Evolutionary conservation across 2,888 invertebrate genomes (phyloP).

Genomic region (Cephus rjabovi): DNA sequence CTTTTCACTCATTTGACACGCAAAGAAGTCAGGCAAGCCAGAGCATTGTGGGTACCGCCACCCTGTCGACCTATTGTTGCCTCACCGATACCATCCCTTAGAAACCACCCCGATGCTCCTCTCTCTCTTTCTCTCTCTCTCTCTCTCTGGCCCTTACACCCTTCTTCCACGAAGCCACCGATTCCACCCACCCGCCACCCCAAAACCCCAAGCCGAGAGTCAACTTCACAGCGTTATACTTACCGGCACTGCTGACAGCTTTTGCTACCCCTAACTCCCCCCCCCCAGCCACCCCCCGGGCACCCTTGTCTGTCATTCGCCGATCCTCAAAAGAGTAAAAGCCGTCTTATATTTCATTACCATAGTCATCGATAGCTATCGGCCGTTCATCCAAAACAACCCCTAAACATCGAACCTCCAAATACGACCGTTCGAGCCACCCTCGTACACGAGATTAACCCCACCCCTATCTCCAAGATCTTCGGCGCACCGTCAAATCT

Average conservation of each 20-base stretch:
- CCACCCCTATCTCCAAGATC: no score
- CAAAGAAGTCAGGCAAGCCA: conserved; percentile 65
- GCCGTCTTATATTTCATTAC: not conserved
- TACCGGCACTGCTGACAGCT: conserved; percentile 21
- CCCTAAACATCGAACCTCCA: not conserved
- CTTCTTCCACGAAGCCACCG: not conserved
- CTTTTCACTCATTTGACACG: conserved; percentile 67
- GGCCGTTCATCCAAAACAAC: not conserved
- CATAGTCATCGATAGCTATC: not conserved
- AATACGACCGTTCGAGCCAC: not conserved
- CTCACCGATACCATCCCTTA: conserved; percentile 51
- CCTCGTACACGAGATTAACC: not conserved
- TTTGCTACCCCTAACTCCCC: not conserved
- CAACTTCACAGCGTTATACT: conserved; percentile 20
- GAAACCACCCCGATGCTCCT: conserved; percentile 19
- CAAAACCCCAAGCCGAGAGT: conserved; percentile 13
- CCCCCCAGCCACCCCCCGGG: not conserved
- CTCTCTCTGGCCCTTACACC: not conserved
- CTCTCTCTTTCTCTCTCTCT: not conserved
- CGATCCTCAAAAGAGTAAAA: not conserved
- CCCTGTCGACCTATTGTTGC: conserved; percentile 56
- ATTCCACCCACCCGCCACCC: conserved; percentile 20
- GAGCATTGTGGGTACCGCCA: conserved; percentile 41
- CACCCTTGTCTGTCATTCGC: conserved; percentile 23
- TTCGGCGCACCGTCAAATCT: no score